A percentile compares a stretch with the other conserved stretches of the same genome.
Evolutionary conservation across 2,797 vertebrate species (phyloP).

Genomic region (Mico argentatus): DNA sequence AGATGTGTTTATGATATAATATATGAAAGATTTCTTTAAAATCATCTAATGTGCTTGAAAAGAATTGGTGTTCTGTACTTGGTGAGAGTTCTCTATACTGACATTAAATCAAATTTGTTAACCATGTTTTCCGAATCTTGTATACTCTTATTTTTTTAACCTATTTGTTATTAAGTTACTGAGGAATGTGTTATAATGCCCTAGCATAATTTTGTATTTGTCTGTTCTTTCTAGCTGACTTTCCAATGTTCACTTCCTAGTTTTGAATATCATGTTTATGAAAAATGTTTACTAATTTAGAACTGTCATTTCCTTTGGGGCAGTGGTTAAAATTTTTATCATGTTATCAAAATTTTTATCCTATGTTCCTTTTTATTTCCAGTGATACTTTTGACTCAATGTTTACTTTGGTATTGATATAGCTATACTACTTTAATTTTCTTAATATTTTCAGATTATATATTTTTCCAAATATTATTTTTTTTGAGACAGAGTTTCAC

Average conservation of each 20-base stretch:
- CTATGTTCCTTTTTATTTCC: background rate
- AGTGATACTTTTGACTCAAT: background rate
- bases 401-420: background rate
- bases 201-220: background rate
- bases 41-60: background rate
- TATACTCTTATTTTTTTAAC: background rate
- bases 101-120: background rate
- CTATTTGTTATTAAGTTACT: background rate
- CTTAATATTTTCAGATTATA: background rate
- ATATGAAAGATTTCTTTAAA: background rate
- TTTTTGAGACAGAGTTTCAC: too few species aligned
- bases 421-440: background rate
- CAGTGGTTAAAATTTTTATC: background rate
- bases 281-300: background rate
- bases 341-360: background rate
- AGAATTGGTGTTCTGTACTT: background rate
- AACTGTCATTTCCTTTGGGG: background rate
- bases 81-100: background rate
- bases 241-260: background rate
- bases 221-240: background rate
- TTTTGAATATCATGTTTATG: background rate
- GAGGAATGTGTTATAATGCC: background rate
- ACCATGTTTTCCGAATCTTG: background rate
- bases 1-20: background rate
- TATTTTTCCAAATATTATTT: background rate